Evolutionary conservation across 2,797 vertebrate genomes (phyloP), one percentile per base, ranked within the genome.

Genomic region (Gadopsis bispinosus): DNA sequence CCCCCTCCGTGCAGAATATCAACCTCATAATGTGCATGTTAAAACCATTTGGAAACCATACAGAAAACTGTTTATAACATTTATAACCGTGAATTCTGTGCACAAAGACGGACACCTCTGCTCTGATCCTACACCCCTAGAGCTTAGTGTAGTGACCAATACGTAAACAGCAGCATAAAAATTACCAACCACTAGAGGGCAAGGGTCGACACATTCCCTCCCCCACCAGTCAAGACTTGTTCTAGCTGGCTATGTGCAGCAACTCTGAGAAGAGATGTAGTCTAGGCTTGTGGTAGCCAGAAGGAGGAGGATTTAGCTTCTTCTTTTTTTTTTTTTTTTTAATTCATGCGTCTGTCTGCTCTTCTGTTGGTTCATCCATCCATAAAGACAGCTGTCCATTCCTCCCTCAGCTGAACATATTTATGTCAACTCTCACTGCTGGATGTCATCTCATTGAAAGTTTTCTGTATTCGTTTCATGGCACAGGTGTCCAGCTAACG

Each of bases 381-480:
- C 48, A 58, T 51, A 22, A 39, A 59, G 5, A 60, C 41, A 71
- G 17, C 51, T 58, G 22, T 66, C 71, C 35, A 22, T 45, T 41
- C 22, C 10, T 37, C 53, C 35, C 31, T 62, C 39, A 50, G 51
- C 33, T 73, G 41, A 60, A 47, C 59, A 67, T 33, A 60, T 45
- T 77, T 26, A 37, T 31, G 43, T 17, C 3, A 53, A 16, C 45
- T 67, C 33, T 63, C 31, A 31, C 20, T 41, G 20, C 45, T 56
- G 41, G 39, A 63, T 59, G 45, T 39, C 12, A 9, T 48, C 54
- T 73, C 53, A 39, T 10, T 35, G 1, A 10, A 47, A 29, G 22
- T 51, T 53, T 54, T 68, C 45, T 48, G 22, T 60, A 39, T 51
- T 61, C 64, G 75, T 84, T 77, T 83, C 67, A 79, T 37, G 22